These are phyloP conservation scores for Harpagoxenus sublaevis DNA, from an alignment of 2,888 invertebrate species.

Conservation along the genomic window DNA sequence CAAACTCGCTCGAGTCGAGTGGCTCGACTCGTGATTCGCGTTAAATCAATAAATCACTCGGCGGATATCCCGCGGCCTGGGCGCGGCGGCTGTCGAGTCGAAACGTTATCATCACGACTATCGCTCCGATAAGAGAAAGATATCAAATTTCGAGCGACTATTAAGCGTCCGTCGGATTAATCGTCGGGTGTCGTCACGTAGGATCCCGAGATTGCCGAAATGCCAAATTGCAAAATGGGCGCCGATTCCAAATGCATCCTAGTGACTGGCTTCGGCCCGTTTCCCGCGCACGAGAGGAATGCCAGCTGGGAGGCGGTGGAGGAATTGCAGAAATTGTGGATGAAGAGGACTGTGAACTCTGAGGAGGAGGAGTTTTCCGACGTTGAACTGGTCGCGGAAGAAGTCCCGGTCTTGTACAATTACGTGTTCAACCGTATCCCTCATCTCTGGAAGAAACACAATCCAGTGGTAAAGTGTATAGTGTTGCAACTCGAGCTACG, in stretches of 20 bases:
- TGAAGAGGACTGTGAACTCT: slow-evolving; percentile 83
- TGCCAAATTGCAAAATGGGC: slow-evolving; percentile 52
- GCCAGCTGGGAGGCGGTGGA: slow-evolving; percentile 95
- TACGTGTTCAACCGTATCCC: slow-evolving; percentile 90
- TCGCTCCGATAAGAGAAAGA: slow-evolving; percentile 1
- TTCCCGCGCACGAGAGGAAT: slow-evolving; percentile 90
- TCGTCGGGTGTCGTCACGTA: not conserved
- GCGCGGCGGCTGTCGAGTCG: not conserved
- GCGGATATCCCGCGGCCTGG: not conserved
- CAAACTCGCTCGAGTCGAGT: not conserved
- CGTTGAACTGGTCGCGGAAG: slow-evolving; percentile 88
- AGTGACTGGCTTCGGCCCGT: slow-evolving; percentile 94
- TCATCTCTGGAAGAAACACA: slow-evolving; percentile 90
- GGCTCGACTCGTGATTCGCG: not conserved
- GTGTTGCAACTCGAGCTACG: not conserved
- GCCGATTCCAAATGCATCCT: slow-evolving; percentile 82
- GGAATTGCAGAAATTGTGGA: slow-evolving; percentile 87
- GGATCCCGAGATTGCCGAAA: not conserved
- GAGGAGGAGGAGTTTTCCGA: slow-evolving; percentile 86
- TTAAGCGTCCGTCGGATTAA: not conserved
- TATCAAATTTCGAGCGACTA: not conserved
- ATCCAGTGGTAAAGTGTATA: slow-evolving; percentile 89
- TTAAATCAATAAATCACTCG: slow-evolving; percentile 27
- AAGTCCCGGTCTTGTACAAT: slow-evolving; percentile 92
- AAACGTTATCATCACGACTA: not conserved